phyloP scores from a whole-genome alignment of 2,113 vertebrate genomes.

The Macquaria australasica region DNA sequence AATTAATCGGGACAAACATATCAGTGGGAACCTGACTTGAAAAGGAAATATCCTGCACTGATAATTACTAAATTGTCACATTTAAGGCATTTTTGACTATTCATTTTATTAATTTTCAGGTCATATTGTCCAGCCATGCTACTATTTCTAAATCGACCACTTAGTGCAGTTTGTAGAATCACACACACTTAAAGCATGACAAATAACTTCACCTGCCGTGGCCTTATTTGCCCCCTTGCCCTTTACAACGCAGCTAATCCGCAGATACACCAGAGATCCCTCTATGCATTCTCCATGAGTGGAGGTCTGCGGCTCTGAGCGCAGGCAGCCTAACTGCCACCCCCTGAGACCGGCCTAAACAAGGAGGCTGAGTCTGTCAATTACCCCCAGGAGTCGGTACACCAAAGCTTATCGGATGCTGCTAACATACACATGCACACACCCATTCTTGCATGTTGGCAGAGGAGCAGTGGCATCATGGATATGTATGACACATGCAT shows the following conservation, averaged over 20 bases:
- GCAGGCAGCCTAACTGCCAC: conserved; percentile 69
- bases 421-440: conserved; percentile 42
- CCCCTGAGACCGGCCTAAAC: conserved; percentile 68
- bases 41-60: background rate
- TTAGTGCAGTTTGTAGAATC: conserved; percentile 4
- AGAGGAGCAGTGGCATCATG: conserved; percentile 67
- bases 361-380: conserved; percentile 69
- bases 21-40: background rate
- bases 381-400: conserved; percentile 72
- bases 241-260: conserved; percentile 66
- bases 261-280: conserved; percentile 62
- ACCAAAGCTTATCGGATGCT: conserved; percentile 32
- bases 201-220: conserved; percentile 32
- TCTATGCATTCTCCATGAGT: conserved; percentile 82
- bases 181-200: conserved; percentile 23
- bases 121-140: background rate
- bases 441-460: background rate
- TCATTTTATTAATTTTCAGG: background rate
- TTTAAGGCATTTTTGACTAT: background rate
- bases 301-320: conserved; percentile 54
- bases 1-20: no score
- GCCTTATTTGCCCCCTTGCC: conserved; percentile 52
- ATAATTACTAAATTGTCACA: background rate
- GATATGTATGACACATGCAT: conserved; percentile 78
- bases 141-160: background rate